Percentiles rank a stretch among this genome's conserved stretches.
Conservation (phyloP, 2,888 invertebrate species). For the Drosophila limbata region DNA sequence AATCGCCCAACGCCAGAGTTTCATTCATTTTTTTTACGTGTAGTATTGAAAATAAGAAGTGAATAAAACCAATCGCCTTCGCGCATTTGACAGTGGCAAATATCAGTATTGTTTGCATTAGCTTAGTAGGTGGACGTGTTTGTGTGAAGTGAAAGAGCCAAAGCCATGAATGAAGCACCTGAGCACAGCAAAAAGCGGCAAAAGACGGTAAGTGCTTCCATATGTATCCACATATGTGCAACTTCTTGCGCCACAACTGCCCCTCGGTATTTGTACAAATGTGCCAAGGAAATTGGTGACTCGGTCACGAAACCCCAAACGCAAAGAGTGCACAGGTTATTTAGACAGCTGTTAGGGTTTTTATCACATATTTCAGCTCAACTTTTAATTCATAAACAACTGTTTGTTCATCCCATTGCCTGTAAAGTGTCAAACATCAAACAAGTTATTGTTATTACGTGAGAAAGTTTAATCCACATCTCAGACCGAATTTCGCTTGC, state of each 20-base stretch:
- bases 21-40: slow-evolving; percentile 58
- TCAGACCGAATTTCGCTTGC: background rate
- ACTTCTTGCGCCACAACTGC: slow-evolving; percentile 13
- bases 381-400: slow-evolving; percentile 19
- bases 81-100: slow-evolving; percentile 18
- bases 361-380: background rate
- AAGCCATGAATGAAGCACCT: slow-evolving; percentile 75
- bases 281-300: slow-evolving; percentile 41
- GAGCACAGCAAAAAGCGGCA: slow-evolving; percentile 82
- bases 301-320: slow-evolving; percentile 24
- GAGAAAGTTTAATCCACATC: background rate
- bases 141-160: slow-evolving; percentile 22
- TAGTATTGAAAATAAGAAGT: background rate
- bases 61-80: slow-evolving; percentile 16
- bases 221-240: background rate
- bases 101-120: slow-evolving; percentile 65
- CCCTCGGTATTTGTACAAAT: slow-evolving; percentile 68
- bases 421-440: slow-evolving; percentile 1
- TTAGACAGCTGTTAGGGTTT: slow-evolving; percentile 62
- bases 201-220: slow-evolving; percentile 71
- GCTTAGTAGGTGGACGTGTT: slow-evolving; percentile 46
- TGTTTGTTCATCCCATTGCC: slow-evolving; percentile 17
- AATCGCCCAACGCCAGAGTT: slow-evolving; percentile 30
- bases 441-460: background rate
- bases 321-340: slow-evolving; percentile 20